Evolutionary conservation across 2,888 invertebrate species (phyloP).

Genomic region (Choristoneura rosaceana): DNA sequence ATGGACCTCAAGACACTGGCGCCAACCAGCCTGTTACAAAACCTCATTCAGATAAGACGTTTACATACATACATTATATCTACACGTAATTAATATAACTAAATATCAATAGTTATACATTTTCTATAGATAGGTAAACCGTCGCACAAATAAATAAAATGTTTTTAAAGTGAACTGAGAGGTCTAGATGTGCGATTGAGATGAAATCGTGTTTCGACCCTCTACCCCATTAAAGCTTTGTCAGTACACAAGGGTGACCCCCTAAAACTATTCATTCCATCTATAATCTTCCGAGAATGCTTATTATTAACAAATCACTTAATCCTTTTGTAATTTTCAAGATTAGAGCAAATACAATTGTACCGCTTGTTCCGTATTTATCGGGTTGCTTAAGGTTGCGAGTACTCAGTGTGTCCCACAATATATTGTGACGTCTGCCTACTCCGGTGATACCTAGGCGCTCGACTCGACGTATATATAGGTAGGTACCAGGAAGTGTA

Average conservation of each 20-base stretch:
- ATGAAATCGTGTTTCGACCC: constrained; percentile 30
- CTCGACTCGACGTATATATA: constrained; percentile 46
- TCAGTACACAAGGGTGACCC: constrained; percentile 21
- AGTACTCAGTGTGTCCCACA: constrained; percentile 1
- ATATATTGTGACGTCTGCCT: constrained; percentile 47
- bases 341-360: constrained; percentile 13
- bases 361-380: background rate
- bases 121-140: background rate
- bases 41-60: too few species aligned
- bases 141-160: background rate
- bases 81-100: too few species aligned
- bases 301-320: constrained; percentile 40
- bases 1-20: too few species aligned
- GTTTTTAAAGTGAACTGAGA: background rate
- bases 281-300: constrained; percentile 28
- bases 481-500: constrained; percentile 45
- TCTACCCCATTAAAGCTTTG: constrained; percentile 24
- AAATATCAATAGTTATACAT: too few species aligned
- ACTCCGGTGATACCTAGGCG: constrained; percentile 49
- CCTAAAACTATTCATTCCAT: constrained; percentile 37
- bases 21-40: too few species aligned
- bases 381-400: constrained; percentile 17
- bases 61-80: too few species aligned
- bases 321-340: constrained; percentile 33
- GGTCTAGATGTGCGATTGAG: background rate